Evolutionary conservation across 2,888 invertebrate genomes (phyloP).

Genomic region (Exocentrus adspersus): DNA sequence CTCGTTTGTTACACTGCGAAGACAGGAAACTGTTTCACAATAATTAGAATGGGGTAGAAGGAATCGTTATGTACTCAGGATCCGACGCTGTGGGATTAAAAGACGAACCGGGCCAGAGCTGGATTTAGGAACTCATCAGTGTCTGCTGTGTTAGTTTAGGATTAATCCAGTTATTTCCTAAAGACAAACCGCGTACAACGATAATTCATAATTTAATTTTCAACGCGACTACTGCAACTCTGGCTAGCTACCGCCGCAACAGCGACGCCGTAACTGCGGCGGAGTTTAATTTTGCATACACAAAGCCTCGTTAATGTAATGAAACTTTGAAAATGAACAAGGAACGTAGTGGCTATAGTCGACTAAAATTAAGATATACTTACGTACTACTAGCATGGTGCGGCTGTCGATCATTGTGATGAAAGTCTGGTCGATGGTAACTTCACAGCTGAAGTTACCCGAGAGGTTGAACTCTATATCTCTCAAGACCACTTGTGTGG

Average conservation of each 20-base stretch:
- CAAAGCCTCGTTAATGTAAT: background rate
- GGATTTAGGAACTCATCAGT: no score
- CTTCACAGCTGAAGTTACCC: slow-evolving; percentile 84
- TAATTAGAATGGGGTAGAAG: no score
- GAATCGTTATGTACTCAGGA: no score
- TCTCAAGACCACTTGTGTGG: slow-evolving; percentile 76
- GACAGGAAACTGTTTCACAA: no score
- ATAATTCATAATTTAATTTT: slow-evolving; percentile 3
- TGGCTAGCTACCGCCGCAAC: background rate
- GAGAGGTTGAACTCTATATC: slow-evolving; percentile 76
- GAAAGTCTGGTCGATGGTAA: slow-evolving; percentile 77
- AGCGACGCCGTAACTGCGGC: background rate
- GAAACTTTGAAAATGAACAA: background rate
- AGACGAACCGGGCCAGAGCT: no score
- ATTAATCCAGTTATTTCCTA: background rate
- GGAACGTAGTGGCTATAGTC: slow-evolving; percentile 25
- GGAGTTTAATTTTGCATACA: background rate
- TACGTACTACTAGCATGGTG: slow-evolving; percentile 80
- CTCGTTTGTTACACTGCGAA: no score
- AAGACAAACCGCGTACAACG: background rate
- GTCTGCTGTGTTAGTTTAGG: no score
- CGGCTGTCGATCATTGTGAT: slow-evolving; percentile 73
- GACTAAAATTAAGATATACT: slow-evolving; percentile 59
- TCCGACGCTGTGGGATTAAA: no score
- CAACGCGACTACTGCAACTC: background rate